phyloP scores from a whole-genome alignment of 2,888 invertebrate genomes.

The Entomobrya multifasciata region DNA sequence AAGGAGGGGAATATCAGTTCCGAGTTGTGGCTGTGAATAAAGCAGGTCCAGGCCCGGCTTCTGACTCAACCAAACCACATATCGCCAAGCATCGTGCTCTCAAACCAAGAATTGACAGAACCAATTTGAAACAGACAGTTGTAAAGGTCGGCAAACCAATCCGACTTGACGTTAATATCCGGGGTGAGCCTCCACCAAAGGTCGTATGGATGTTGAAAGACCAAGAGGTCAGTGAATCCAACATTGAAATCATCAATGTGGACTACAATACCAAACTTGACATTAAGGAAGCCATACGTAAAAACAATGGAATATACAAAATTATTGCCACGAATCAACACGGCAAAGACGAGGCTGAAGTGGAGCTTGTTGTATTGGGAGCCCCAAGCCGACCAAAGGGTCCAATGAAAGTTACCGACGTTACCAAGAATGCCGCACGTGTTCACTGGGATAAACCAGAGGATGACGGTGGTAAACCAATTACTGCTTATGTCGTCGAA shows the following conservation, averaged over 20 bases:
- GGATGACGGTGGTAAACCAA: constrained; percentile 96
- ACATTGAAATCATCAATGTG: constrained; percentile 90
- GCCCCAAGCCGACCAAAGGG: constrained; percentile 94
- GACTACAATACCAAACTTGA: constrained; percentile 94
- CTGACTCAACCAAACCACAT: constrained; percentile 94
- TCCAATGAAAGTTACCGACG: constrained; percentile 92
- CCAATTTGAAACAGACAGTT: constrained; percentile 93
- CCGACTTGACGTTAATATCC: constrained; percentile 95
- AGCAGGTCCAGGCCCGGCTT: constrained; percentile 91
- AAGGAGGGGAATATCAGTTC: constrained; percentile 95
- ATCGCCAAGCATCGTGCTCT: constrained; percentile 93
- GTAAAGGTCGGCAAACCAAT: constrained; percentile 95
- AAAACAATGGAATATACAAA: constrained; percentile 94
- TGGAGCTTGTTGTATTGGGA: constrained; percentile 94
- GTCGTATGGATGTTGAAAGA: constrained; percentile 94
- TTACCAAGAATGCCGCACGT: constrained; percentile 94
- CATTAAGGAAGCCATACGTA: constrained; percentile 89
- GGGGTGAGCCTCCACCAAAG: constrained; percentile 97
- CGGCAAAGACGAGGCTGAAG: constrained; percentile 95
- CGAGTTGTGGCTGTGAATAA: constrained; percentile 95
- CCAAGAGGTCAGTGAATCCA: constrained; percentile 88
- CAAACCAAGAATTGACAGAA: constrained; percentile 98
- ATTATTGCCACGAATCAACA: constrained; percentile 94
- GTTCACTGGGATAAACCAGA: constrained; percentile 96
- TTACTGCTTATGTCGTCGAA: constrained; percentile 92